Percentiles rank a stretch among this genome's conserved stretches.
These are phyloP conservation scores for Nudaria mundana DNA, from an alignment of 2,888 invertebrate genomes.

Conservation along the genomic window DNA sequence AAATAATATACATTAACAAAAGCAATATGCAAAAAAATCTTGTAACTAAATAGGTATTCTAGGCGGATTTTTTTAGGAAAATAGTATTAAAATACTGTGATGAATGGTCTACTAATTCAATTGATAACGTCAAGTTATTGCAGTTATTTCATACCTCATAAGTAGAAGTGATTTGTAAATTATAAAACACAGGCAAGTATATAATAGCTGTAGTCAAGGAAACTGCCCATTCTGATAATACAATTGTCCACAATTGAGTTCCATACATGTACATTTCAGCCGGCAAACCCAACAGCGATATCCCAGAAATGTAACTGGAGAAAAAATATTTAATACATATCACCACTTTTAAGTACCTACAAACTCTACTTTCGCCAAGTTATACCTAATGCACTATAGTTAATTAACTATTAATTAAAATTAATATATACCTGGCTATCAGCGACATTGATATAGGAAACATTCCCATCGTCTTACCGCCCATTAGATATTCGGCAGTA, in stretches of 20 bases:
- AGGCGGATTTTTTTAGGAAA: no score
- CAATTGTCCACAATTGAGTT: conserved; percentile 85
- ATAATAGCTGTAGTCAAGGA: conserved; percentile 84
- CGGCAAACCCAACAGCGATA: conserved; percentile 86
- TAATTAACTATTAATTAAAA: background rate
- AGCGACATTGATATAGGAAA: conserved; percentile 89
- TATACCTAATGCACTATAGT: background rate
- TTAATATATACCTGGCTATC: conserved; percentile 83
- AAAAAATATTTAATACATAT: background rate
- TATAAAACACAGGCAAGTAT: conserved; percentile 88
- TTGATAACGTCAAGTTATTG: no score
- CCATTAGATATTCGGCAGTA: conserved; percentile 86
- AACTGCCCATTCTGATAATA: conserved; percentile 84
- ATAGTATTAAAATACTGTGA: no score
- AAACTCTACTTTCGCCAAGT: conserved; percentile 17
- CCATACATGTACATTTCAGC: conserved; percentile 90
- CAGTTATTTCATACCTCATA: no score
- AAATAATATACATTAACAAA: background rate
- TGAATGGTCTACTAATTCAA: no score
- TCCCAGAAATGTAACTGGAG: conserved; percentile 87
- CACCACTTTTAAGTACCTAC: background rate
- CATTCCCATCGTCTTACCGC: conserved; percentile 89
- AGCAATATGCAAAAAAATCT: background rate
- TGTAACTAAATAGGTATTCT: background rate
- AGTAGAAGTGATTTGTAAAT: conserved; percentile 86